phyloP scores from a whole-genome alignment of 2,888 invertebrate species.

The Agonum fuliginosum region DNA sequence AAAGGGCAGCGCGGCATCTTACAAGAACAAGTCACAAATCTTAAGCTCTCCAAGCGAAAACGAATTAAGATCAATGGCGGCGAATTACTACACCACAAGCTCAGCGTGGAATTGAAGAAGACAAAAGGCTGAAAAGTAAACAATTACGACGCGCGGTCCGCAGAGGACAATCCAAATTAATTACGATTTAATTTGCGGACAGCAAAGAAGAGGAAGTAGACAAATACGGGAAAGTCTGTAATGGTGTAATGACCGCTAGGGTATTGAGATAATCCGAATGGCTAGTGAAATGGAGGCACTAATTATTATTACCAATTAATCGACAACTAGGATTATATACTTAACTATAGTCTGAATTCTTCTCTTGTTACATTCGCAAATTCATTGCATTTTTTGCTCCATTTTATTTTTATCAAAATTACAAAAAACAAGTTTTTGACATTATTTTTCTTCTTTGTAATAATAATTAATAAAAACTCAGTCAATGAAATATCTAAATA shows the following conservation, averaged over 20 bases:
- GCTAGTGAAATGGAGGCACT: no score
- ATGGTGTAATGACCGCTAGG: constrained; percentile 6
- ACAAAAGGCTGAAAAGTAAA: constrained; percentile 43
- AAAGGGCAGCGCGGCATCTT: no score
- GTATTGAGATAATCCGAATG: neutral
- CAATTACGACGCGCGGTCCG: constrained; percentile 35
- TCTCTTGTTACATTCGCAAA: no score
- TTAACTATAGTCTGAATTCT: no score
- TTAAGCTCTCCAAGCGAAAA: neutral
- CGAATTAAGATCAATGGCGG: constrained; percentile 37
- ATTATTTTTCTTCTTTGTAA: no score
- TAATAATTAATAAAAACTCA: no score
- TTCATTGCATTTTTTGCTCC: no score
- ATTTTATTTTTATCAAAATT: no score
- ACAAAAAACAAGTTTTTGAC: no score
- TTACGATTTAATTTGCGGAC: constrained; percentile 42
- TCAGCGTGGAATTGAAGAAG: constrained; percentile 42
- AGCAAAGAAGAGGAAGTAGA: neutral
- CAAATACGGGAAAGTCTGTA: constrained; percentile 19
- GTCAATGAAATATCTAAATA: no score
- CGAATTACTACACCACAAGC: neutral
- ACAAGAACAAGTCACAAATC: constrained; percentile 23
- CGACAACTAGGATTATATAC: no score
- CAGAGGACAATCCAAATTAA: constrained; percentile 46
- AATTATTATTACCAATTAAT: no score